phyloP scores from a whole-genome alignment of 2,888 invertebrate genomes.

The Epistrophe grossulariae region DNA sequence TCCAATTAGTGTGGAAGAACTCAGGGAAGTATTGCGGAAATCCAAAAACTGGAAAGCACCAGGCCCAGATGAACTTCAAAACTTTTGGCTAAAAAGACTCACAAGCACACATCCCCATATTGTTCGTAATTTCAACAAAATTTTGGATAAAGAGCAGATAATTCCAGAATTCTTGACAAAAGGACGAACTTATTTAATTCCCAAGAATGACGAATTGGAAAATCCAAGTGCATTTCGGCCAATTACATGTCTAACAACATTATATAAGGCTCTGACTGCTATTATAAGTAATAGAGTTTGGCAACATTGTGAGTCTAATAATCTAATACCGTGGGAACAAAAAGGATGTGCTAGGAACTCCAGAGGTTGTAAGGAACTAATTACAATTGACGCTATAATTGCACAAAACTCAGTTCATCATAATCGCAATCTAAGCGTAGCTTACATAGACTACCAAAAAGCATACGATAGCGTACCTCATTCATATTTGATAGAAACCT shows the following conservation, averaged over 20 bases:
- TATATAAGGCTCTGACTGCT: constrained; percentile 44
- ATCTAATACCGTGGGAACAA: constrained; percentile 44
- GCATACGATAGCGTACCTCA: neutral
- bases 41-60: neutral
- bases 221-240: constrained; percentile 27
- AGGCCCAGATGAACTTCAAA: neutral
- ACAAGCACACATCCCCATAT: constrained; percentile 10
- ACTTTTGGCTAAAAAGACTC: constrained; percentile 17
- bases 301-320: constrained; percentile 11
- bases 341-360: constrained; percentile 42
- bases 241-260: constrained; percentile 52
- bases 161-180: constrained; percentile 15
- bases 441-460: constrained; percentile 59
- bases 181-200: constrained; percentile 25
- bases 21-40: neutral
- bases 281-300: constrained; percentile 23
- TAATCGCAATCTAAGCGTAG: constrained; percentile 21
- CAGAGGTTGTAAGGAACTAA: constrained; percentile 52
- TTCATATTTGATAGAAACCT: too few relatives aligned
- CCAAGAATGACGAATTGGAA: neutral
- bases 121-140: neutral
- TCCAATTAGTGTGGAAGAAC: neutral
- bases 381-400: constrained; percentile 42
- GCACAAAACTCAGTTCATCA: constrained; percentile 17
- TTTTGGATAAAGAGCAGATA: constrained; percentile 1